phyloP scores from a whole-genome alignment of 2,113 vertebrate species.

The Nicator chloris region DNA sequence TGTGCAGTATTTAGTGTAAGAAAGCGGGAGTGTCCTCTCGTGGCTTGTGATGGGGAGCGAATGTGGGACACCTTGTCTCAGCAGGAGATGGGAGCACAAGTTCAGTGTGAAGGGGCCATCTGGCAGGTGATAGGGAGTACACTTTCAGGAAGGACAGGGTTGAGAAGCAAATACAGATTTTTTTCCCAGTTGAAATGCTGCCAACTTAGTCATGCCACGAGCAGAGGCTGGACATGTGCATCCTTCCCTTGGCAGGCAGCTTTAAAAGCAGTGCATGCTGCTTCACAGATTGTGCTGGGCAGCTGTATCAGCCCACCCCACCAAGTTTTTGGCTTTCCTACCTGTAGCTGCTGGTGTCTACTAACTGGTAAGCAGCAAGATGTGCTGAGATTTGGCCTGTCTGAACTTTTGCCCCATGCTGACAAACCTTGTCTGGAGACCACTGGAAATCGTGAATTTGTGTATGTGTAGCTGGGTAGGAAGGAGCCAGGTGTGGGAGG shows the following conservation, averaged over 20 bases:
- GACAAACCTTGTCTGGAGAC: not conserved
- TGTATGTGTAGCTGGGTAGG: not conserved
- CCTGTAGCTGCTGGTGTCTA: not conserved
- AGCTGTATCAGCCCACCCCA: not conserved
- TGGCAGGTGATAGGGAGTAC: not conserved
- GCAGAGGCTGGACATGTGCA: not conserved
- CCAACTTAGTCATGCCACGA: not conserved
- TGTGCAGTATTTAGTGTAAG: not conserved
- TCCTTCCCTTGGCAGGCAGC: not conserved
- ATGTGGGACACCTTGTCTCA: not conserved
- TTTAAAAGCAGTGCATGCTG: accelerated
- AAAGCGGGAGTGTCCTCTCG: not conserved
- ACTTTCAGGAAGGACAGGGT: not conserved
- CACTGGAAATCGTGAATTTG: not conserved
- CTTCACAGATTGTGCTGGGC: not conserved
- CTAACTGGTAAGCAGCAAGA: not conserved
- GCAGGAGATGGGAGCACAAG: not conserved
- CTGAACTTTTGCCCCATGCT: not conserved
- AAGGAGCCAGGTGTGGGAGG: not conserved
- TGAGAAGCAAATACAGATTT: not conserved
- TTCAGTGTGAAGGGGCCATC: not conserved
- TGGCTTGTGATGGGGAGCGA: not conserved
- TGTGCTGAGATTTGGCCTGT: not conserved
- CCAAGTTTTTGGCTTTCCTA: not conserved
- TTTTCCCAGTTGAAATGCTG: constrained; percentile 15